Base-by-base conservation (phyloP, 1,140 invertebrate species). In the Hyposmocoma kahamanoa region DNA sequence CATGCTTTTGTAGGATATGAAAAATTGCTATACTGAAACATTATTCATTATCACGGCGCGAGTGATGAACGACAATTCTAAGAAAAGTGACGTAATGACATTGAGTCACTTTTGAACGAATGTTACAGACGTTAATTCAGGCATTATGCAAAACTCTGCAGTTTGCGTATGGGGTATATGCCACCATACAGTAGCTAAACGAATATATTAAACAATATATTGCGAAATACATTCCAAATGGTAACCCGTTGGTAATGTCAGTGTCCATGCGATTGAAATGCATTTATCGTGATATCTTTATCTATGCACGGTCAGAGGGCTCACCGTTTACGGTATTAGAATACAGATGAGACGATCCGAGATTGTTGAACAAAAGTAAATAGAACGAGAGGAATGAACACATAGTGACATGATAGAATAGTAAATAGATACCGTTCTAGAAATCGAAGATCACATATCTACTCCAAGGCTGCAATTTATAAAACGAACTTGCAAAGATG, bases 91-190 rank as follows among this genome's bases (percentile, higher is more conserved):
- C 63, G 66, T 61, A 55, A 57, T 41, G 49, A 61, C 50, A 47
- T 47, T 77, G 76, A 75, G 44, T 80, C 72, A 77, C 53, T 69
- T 58, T 58, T 59, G 50, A 67, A 72, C 59, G 57, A 63, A 52
- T 51, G 34, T 50, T 56, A 34, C 34, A 21, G 28, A n/a, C 17
- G 34, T 28, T 24, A 42, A 57, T 57, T 60, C 47, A 53, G 50
- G 43, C 39, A 24, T 22, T 51, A 46, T 34, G 36, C 43, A 54
- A 41, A 48, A 20, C 36, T 22, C 28, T 38, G 22, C 22, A 48
- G 20, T 47, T 56, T 45, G 50, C 52, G 53, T 56, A 53, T 22
- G 42, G 15, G 18, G 19, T 39, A 39, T 47, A 53, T 56, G 39
- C 38, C 41, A 30, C 22, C 41, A n/a, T n/a, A n/a, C 38, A 48